Evolutionary conservation across 2,113 vertebrate species (phyloP).

Genomic region (Lontra canadensis): DNA sequence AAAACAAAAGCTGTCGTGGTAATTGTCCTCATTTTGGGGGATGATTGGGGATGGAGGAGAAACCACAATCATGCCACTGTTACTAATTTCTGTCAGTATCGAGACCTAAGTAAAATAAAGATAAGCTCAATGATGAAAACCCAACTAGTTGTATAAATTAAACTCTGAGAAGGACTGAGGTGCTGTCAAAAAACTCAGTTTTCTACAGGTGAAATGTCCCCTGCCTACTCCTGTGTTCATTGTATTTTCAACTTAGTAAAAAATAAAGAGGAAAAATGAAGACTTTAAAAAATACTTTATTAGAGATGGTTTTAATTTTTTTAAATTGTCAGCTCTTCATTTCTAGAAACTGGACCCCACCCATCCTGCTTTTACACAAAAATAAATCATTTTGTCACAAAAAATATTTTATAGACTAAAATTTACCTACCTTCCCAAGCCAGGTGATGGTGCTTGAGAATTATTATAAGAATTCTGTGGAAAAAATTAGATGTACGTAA

Average conservation of each 20-base stretch:
- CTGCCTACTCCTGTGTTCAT: not conserved
- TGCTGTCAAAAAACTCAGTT: not conserved
- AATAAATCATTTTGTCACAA: slow-evolving; percentile 13
- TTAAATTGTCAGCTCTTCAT: not conserved
- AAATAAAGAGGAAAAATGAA: not conserved
- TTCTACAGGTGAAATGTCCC: not conserved
- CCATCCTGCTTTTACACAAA: slow-evolving; percentile 2
- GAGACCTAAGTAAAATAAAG: not conserved
- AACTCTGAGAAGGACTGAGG: not conserved
- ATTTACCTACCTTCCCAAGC: slow-evolving; percentile 94
- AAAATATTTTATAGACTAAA: slow-evolving; percentile 52
- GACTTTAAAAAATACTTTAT: not conserved
- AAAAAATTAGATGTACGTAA: slow-evolving; percentile 41
- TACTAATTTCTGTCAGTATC: not conserved
- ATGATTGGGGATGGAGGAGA: not conserved
- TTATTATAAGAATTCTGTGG: slow-evolving; percentile 97
- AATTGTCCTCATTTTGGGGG: not conserved
- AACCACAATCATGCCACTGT: not conserved
- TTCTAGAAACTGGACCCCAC: not conserved
- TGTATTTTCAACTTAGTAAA: slow-evolving; percentile 31
- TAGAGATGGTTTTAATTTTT: not conserved
- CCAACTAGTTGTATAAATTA: not conserved
- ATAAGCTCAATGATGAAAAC: not conserved
- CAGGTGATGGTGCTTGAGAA: slow-evolving; percentile 98
- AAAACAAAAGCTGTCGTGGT: not conserved